Percentiles rank a stretch among this genome's conserved stretches.
These are phyloP conservation scores for Zaprionus gabonicus DNA, from an alignment of 1,140 invertebrate species.

Conservation along the genomic window DNA sequence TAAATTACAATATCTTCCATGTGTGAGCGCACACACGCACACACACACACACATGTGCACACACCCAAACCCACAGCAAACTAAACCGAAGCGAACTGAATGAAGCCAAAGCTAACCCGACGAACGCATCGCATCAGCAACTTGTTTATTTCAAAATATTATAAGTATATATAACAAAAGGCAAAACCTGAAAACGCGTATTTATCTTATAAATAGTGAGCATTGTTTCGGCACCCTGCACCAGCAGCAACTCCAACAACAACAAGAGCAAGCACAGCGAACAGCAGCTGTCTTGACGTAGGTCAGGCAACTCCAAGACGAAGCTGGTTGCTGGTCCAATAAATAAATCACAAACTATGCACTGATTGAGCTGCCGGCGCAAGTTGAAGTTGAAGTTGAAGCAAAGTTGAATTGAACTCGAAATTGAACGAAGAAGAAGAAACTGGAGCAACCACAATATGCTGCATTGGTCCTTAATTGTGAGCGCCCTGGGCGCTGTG, in stretches of 20 bases:
- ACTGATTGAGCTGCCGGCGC: slow-evolving; percentile 46
- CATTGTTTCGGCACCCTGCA: slow-evolving; percentile 71
- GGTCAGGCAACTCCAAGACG: slow-evolving; percentile 60
- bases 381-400: slow-evolving; percentile 11
- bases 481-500: slow-evolving; percentile 74
- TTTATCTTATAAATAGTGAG: slow-evolving; percentile 80
- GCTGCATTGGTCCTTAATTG: slow-evolving; percentile 76
- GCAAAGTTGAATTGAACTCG: not conserved
- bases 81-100: slow-evolving; percentile 31
- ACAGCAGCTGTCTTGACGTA: slow-evolving; percentile 56
- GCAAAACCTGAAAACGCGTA: slow-evolving; percentile 68
- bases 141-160: slow-evolving; percentile 82
- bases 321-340: slow-evolving; percentile 19
- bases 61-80: slow-evolving; percentile 3
- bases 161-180: slow-evolving; percentile 63
- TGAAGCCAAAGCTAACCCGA: slow-evolving; percentile 44
- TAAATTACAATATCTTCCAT: slow-evolving; percentile 69
- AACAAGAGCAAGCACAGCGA: slow-evolving; percentile 24
- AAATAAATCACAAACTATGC: slow-evolving; percentile 49
- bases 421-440: not conserved
- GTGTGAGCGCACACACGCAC: slow-evolving; percentile 11
- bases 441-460: slow-evolving; percentile 44
- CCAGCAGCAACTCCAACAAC: slow-evolving; percentile 42
- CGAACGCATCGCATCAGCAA: slow-evolving; percentile 71
- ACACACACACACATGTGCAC: slow-evolving; percentile 3